Percentiles rank a stretch among this genome's conserved stretches.
phyloP scores from a whole-genome alignment of 2,888 invertebrate species.

The Calliscelio sp. region DNA sequence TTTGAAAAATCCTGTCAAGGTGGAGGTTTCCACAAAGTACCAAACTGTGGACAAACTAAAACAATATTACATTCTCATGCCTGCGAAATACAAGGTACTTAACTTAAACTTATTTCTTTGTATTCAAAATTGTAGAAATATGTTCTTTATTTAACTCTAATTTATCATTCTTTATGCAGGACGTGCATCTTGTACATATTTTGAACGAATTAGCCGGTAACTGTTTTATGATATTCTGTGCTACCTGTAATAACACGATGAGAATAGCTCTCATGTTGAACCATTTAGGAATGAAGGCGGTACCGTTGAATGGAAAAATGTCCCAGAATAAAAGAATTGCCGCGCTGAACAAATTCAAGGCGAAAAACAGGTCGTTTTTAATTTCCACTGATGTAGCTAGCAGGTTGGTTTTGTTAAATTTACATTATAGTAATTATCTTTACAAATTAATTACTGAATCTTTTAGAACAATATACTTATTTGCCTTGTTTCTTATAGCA shows the following conservation, averaged over 20 bases:
- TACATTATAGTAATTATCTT: too few relatives aligned
- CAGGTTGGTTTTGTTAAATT: too few relatives aligned
- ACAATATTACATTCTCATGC: constrained; percentile 98
- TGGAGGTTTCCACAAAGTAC: constrained; percentile 98
- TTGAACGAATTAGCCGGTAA: constrained; percentile 98
- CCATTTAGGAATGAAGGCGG: constrained; percentile 96
- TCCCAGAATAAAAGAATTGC: constrained; percentile 98
- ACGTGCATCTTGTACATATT: constrained; percentile 97
- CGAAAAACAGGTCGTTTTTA: constrained; percentile 96
- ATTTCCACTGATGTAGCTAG: constrained; percentile 99
- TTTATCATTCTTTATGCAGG: too few relatives aligned
- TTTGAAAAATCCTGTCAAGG: constrained; percentile 96
- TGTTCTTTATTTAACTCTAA: too few relatives aligned
- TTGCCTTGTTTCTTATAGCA: too few relatives aligned
- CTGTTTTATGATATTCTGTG: constrained; percentile 98
- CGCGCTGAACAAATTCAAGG: constrained; percentile 98
- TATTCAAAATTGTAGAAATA: too few relatives aligned
- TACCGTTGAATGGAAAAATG: constrained; percentile 99
- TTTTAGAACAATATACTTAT: too few relatives aligned
- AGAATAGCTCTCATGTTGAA: constrained; percentile 95
- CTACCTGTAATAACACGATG: constrained; percentile 97
- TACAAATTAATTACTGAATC: too few relatives aligned
- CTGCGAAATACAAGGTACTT: constrained; percentile 96
- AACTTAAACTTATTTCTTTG: too few relatives aligned
- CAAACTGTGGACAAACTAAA: constrained; percentile 98